phyloP scores from a whole-genome alignment of 2,113 vertebrate species.

The Pachyramphus minor region DNA sequence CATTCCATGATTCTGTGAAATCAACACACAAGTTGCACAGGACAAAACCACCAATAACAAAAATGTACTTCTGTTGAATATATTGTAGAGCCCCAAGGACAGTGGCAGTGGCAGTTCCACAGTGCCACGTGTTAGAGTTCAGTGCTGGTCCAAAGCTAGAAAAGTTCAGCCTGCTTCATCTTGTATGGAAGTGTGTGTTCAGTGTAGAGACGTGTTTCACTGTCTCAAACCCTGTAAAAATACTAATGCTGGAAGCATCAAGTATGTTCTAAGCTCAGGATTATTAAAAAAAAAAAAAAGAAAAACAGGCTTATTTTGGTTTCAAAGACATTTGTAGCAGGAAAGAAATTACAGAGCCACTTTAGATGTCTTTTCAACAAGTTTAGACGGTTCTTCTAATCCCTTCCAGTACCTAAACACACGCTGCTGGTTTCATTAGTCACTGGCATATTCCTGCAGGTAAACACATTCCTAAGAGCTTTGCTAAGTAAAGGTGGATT shows the following conservation, averaged over 20 bases:
- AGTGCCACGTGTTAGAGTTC: not conserved
- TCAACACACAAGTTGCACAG: rapidly evolving
- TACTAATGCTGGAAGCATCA: not conserved
- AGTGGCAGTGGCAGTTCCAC: not conserved
- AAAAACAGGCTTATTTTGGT: not conserved
- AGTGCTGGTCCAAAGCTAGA: not conserved
- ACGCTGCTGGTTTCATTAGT: not conserved
- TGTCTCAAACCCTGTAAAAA: not conserved
- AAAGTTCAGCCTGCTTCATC: not conserved
- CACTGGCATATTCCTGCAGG: constrained; percentile 15
- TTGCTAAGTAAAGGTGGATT: constrained; percentile 13
- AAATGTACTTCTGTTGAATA: not conserved
- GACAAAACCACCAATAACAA: not conserved
- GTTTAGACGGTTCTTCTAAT: not conserved
- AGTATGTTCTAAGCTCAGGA: not conserved
- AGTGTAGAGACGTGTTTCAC: not conserved
- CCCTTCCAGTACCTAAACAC: not conserved
- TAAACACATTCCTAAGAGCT: constrained; percentile 47
- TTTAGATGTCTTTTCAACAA: constrained; percentile 13
- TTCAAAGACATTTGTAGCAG: constrained; percentile 14
- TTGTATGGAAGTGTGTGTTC: not conserved
- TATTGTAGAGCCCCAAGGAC: not conserved
- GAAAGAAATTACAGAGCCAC: not conserved
- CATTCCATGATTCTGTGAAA: not conserved
- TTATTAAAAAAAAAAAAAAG: not conserved